Conservation (phyloP, 2,113 vertebrate genomes). For the Pseudonaja textilis region DNA sequence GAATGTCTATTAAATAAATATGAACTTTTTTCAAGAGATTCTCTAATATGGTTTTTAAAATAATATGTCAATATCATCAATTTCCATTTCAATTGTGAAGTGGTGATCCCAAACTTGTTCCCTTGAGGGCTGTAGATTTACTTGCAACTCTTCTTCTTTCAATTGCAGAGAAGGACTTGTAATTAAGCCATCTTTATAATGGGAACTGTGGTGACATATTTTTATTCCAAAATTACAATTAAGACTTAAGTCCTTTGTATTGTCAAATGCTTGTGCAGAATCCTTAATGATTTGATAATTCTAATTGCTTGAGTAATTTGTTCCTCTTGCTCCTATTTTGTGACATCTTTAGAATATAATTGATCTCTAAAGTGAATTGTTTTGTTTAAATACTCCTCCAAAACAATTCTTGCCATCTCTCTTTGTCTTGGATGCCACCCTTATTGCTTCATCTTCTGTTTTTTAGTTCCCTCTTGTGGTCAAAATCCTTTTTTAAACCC, state of each 20-base stretch:
- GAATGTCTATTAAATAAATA: not conserved
- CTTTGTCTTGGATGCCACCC: not conserved
- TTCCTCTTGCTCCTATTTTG: not conserved
- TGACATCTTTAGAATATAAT: not conserved
- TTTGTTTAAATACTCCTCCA: not conserved
- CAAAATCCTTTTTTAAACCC: not conserved
- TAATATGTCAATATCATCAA: not conserved
- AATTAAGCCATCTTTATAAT: not conserved
- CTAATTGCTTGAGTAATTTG: not conserved
- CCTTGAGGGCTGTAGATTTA: not conserved
- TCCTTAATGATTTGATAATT: not conserved
- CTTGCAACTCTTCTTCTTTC: not conserved
- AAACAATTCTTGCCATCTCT: not conserved
- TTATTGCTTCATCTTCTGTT: not conserved
- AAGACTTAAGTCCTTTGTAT: not conserved
- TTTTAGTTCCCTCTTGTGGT: not conserved
- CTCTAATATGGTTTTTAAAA: not conserved
- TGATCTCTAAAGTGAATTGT: not conserved
- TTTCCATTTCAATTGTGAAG: not conserved
- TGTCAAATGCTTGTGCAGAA: not conserved
- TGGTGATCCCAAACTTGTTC: not conserved
- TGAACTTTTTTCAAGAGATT: not conserved
- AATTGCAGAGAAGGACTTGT: not conserved
- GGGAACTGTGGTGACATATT: not conserved
- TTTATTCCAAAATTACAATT: not conserved